phyloP scores from a whole-genome alignment of 2,797 vertebrate genomes.

The Siniperca obscura region DNA sequence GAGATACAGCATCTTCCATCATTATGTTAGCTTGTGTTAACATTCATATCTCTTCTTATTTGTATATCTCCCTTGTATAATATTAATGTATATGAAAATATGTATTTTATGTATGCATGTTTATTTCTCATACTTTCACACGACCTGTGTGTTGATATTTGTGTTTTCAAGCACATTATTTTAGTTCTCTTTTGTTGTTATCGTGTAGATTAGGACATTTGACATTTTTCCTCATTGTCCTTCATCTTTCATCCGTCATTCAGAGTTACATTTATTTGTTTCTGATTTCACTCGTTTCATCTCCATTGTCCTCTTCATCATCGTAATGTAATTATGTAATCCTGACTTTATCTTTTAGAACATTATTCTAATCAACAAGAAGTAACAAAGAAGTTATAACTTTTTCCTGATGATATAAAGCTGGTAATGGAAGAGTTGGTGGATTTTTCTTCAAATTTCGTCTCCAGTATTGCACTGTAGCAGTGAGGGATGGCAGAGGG shows the following conservation, averaged over 20 bases:
- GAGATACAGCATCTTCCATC: neutral
- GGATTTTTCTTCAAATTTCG: constrained; percentile 3
- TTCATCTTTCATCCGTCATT: constrained; percentile 30
- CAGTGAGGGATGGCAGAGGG: constrained; percentile 27
- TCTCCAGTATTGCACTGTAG: constrained; percentile 4
- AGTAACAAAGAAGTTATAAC: neutral
- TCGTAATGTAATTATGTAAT: neutral
- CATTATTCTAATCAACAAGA: neutral
- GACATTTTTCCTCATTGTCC: constrained; percentile 18
- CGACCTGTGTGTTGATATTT: constrained; percentile 45
- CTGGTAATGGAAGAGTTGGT: constrained; percentile 5
- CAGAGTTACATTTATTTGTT: constrained; percentile 11
- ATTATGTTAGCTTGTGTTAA: neutral
- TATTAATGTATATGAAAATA: constrained; percentile 33
- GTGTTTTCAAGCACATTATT: constrained; percentile 37
- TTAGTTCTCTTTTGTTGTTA: constrained; percentile 27
- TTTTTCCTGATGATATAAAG: constrained; percentile 18
- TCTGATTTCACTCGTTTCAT: constrained; percentile 27
- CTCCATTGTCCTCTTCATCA: constrained; percentile 2
- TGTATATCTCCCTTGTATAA: constrained; percentile 44
- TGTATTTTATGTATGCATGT: constrained; percentile 39
- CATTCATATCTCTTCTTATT: neutral
- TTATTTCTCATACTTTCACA: constrained; percentile 36
- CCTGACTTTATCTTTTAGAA: neutral
- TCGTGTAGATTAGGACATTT: constrained; percentile 35